A percentile compares a stretch with the other conserved stretches of the same genome.
Conservation (phyloP, 2,888 invertebrate genomes). For the Therioaphis trifolii region DNA sequence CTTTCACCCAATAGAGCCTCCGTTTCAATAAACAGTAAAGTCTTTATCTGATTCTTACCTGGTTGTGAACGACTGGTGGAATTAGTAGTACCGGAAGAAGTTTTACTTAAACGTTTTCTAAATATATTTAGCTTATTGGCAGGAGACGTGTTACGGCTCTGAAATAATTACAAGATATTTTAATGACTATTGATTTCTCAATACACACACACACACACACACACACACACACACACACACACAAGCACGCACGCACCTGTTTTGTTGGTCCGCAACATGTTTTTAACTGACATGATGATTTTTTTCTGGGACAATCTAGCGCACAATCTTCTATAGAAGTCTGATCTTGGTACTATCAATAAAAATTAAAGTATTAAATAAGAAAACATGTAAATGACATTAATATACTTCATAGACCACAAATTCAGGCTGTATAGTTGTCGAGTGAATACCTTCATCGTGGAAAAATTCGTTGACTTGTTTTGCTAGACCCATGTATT, state of each 20-base stretch:
- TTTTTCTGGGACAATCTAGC: conserved; percentile 87
- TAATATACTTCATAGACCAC: conserved; percentile 78
- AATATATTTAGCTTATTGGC: conserved; percentile 84
- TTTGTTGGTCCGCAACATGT: conserved; percentile 89
- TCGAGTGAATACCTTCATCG: conserved; percentile 97
- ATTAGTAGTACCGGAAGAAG: conserved; percentile 47
- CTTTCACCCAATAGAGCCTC: conserved; percentile 69
- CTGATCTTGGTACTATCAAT: conserved; percentile 68
- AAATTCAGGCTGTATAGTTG: conserved; percentile 98
- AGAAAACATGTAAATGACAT: neutral
- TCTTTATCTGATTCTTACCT: conserved; percentile 68
- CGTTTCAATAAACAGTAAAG: conserved; percentile 71
- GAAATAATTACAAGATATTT: conserved; percentile 20
- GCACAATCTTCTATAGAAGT: conserved; percentile 78
- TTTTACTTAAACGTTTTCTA: conserved; percentile 82
- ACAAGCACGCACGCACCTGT: conserved; percentile 72
- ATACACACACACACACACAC: too few species aligned
- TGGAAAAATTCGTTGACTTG: conserved; percentile 98
- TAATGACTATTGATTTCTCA: too few species aligned
- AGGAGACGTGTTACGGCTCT: conserved; percentile 77
- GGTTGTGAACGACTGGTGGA: conserved; percentile 17
- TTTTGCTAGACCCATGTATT: conserved; percentile 97
- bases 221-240: too few species aligned
- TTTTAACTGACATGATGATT: conserved; percentile 84
- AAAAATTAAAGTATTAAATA: neutral